Evolutionary conservation across 2,797 vertebrate genomes (phyloP).

Genomic region (Schizopygopsis pylzovi): DNA sequence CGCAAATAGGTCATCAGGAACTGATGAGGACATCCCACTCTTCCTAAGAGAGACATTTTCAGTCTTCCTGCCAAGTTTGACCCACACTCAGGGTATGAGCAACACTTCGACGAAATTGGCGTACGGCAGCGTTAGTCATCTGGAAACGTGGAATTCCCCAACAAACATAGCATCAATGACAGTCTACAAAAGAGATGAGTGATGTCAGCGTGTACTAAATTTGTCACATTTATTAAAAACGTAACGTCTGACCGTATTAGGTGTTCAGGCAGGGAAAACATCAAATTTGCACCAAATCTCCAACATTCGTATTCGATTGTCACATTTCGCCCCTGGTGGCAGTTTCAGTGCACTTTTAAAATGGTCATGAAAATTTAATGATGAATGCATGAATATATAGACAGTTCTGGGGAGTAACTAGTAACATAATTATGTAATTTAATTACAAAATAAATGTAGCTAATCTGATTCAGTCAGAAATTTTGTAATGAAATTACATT

Average conservation of each 20-base stretch:
- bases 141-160: background rate
- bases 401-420: no score
- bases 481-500: background rate
- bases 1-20: conserved; percentile 55
- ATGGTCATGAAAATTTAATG: background rate
- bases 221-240: background rate
- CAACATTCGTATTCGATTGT: background rate
- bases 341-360: background rate
- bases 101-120: background rate
- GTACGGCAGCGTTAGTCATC: background rate
- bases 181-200: background rate
- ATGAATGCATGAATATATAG: no score
- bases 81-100: background rate
- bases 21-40: conserved; percentile 33
- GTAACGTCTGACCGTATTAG: background rate
- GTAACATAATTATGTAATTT: no score
- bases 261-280: background rate
- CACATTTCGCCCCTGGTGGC: no score
- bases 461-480: background rate
- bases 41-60: background rate
- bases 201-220: background rate
- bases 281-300: background rate
- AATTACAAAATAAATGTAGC: background rate
- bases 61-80: conserved; percentile 29
- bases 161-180: background rate